Conservation (phyloP, 2,888 invertebrate species). For the Drosophila ezoana region DNA sequence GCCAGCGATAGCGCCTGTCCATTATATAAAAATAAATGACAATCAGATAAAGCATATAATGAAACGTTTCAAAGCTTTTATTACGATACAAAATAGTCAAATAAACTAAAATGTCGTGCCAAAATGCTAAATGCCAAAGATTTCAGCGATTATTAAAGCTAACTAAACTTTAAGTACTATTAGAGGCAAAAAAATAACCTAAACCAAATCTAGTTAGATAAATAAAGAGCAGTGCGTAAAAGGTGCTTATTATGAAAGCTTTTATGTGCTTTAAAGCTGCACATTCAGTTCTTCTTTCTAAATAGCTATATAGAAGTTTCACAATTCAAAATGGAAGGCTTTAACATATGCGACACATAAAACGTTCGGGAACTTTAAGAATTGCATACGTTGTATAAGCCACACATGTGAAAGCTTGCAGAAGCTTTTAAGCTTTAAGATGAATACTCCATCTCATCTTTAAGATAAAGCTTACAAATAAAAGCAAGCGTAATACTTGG, state of each 20-base stretch:
- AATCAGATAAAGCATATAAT: constrained; percentile 51
- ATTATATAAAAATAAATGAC: constrained; percentile 40
- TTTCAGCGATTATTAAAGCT: neutral
- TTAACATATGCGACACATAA: too few relatives aligned
- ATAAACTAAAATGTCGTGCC: constrained; percentile 15
- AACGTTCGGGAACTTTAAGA: too few relatives aligned
- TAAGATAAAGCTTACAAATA: too few relatives aligned
- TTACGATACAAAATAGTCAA: constrained; percentile 20
- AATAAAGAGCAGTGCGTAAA: neutral
- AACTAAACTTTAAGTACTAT: constrained; percentile 1
- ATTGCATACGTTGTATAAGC: too few relatives aligned
- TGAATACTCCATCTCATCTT: too few relatives aligned
- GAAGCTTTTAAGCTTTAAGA: too few relatives aligned
- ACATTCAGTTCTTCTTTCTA: too few relatives aligned
- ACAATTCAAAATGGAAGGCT: too few relatives aligned
- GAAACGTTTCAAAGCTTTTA: constrained; percentile 37
- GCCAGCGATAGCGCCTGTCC: constrained; percentile 26
- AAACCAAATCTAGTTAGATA: neutral
- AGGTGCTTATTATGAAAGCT: neutral
- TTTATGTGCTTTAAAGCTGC: neutral
- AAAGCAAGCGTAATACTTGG: too few relatives aligned
- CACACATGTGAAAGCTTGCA: too few relatives aligned
- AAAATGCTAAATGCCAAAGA: constrained; percentile 23
- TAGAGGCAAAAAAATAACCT: too few relatives aligned
- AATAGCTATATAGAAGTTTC: too few relatives aligned